Percentiles rank a stretch among this genome's conserved stretches.
phyloP scores from a whole-genome alignment of 2,797 vertebrate species.

The Ibycter americanus region DNA sequence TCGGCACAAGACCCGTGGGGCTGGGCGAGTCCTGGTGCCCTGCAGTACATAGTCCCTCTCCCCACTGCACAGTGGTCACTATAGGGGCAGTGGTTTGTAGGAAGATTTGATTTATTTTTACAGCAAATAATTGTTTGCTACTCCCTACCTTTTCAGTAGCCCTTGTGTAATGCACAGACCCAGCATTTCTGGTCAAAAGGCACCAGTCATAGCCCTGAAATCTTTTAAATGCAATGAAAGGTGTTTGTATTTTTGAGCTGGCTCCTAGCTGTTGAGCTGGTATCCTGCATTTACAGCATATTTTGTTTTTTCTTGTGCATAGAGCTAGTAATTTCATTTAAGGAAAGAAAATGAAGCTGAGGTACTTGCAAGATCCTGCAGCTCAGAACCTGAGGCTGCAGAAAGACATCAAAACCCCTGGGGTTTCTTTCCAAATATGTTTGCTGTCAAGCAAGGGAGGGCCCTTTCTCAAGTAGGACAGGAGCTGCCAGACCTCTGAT shows the following conservation, averaged over 20 bases:
- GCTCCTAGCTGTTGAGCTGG: background rate
- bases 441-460: rapidly evolving
- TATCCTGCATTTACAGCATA: background rate
- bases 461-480: background rate
- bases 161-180: background rate
- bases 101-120: background rate
- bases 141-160: background rate
- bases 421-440: background rate
- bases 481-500: background rate
- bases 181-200: background rate
- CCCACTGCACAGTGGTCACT: background rate
- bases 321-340: background rate
- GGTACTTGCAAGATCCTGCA: background rate
- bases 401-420: background rate
- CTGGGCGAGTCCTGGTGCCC: background rate
- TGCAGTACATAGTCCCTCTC: background rate
- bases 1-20: rapidly evolving
- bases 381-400: background rate
- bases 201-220: background rate
- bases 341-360: background rate
- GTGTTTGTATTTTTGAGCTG: background rate
- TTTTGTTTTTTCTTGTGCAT: background rate
- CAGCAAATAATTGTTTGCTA: background rate
- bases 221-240: rapidly evolving
- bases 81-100: rapidly evolving